These are phyloP conservation scores for Miniopterus natalensis DNA, from an alignment of 2,113 vertebrate genomes.

Conservation along the genomic window DNA sequence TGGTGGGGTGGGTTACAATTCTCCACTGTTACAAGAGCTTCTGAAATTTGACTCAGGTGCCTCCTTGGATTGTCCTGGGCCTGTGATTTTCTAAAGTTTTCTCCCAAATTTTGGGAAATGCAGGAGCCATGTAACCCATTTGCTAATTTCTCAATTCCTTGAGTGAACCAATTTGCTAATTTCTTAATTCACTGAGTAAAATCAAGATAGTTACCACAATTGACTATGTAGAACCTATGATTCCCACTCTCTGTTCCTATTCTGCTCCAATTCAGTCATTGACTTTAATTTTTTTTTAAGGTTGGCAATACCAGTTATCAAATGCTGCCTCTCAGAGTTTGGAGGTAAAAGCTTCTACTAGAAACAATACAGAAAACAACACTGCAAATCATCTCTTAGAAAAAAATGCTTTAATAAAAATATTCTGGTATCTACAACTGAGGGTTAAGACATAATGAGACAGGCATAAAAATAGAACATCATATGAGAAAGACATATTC, in stretches of 20 bases:
- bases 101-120: background rate
- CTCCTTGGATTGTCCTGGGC: background rate
- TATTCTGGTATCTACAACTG: background rate
- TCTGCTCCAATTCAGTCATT: background rate
- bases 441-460: background rate
- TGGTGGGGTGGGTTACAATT: background rate
- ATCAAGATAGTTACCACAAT: background rate
- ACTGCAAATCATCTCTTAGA: background rate
- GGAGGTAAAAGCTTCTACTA: background rate
- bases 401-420: background rate
- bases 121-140: background rate
- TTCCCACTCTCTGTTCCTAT: background rate
- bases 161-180: background rate
- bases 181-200: background rate
- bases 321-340: background rate
- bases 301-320: background rate
- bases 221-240: background rate
- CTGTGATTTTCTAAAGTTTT: conserved; percentile 18
- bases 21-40: background rate
- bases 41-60: background rate
- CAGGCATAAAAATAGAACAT: background rate
- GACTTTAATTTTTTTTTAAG: background rate
- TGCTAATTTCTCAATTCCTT: background rate
- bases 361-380: background rate
- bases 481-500: background rate